A percentile compares a stretch with the other conserved stretches of the same genome.
phyloP scores from a whole-genome alignment of 2,113 vertebrate genomes.

The Platichthys flesus region DNA sequence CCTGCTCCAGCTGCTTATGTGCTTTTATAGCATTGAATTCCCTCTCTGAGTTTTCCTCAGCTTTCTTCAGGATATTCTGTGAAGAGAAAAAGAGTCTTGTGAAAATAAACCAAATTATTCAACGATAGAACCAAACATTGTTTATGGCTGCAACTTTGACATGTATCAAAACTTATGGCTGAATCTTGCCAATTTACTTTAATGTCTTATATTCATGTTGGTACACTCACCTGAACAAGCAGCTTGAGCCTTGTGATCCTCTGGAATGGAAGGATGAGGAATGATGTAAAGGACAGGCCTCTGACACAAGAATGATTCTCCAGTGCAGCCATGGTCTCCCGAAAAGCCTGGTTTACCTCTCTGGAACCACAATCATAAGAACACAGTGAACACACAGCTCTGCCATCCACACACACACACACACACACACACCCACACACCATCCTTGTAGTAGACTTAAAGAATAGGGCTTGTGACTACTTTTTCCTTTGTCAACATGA shows the following conservation, averaged over 20 bases:
- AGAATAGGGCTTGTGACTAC: too few species aligned
- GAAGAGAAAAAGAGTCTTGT: too few species aligned
- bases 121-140: too few species aligned
- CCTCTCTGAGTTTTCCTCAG: constrained; percentile 89
- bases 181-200: not conserved
- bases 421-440: too few species aligned
- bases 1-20: constrained; percentile 92
- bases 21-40: constrained; percentile 90
- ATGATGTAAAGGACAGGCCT: constrained; percentile 94
- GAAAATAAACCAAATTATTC: too few species aligned
- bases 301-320: constrained; percentile 91
- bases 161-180: not conserved
- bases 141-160: too few species aligned
- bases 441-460: too few species aligned
- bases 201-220: not conserved
- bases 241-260: constrained; percentile 97
- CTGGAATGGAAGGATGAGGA: constrained; percentile 97
- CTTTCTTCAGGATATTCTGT: constrained; percentile 95
- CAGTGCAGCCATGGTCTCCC: constrained; percentile 87
- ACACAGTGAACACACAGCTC: too few species aligned
- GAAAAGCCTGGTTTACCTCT: constrained; percentile 91
- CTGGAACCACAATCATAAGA: constrained; percentile 66
- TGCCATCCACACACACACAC: too few species aligned
- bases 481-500: too few species aligned
- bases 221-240: constrained; percentile 88